Evolutionary conservation across 2,888 invertebrate genomes (phyloP), one percentile per base, ranked within the genome.

Genomic region (Yponomeuta plumbellus): DNA sequence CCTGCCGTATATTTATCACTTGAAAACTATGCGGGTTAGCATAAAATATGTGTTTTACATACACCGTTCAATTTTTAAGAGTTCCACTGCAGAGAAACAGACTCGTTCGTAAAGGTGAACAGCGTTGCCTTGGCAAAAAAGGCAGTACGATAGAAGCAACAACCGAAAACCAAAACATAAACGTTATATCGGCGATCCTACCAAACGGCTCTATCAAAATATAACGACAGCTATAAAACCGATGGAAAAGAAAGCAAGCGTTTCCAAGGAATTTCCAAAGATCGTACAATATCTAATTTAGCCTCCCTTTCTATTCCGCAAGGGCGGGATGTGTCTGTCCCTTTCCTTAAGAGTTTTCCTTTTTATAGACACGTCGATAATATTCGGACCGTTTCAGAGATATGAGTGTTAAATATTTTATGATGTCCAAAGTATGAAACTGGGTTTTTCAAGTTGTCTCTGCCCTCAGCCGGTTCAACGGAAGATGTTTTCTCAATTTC

Each of bases 181-280:
- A 89, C 86, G 88, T 89, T 88, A 88, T 86, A 89, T 84, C 84
- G 86, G 77, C 84, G 84, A 86, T 88, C 84, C 82, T 74, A 75
- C 80, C 79, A 80, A 88, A 90, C 85, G 79, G 87, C 88, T 87
- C 88, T 86, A 91, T 91, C 89, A 91, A 91, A 90, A 89, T 86
- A 87, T 91, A 91, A 91, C 89, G 89, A 83, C 86, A 71, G 75
- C 87, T 87, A 91, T 91, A 90, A 91, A 89, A 89, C 81, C 88
- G 88, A 88, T 87, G 84, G 86, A 83, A 83, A 88, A 88, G 88
- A 90, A 89, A 89, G 87, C 88, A 87, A 89, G 85, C 83, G 81
- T 81, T 86, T 82, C 84, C 84, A 79, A 79, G 83, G 85, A 88
- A 86, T 84, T 86, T 86, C 85, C 84, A 86, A 90, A 88, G 87